phyloP scores from a whole-genome alignment of 1,140 invertebrate genomes.

The Tetragnatha versicolor region DNA sequence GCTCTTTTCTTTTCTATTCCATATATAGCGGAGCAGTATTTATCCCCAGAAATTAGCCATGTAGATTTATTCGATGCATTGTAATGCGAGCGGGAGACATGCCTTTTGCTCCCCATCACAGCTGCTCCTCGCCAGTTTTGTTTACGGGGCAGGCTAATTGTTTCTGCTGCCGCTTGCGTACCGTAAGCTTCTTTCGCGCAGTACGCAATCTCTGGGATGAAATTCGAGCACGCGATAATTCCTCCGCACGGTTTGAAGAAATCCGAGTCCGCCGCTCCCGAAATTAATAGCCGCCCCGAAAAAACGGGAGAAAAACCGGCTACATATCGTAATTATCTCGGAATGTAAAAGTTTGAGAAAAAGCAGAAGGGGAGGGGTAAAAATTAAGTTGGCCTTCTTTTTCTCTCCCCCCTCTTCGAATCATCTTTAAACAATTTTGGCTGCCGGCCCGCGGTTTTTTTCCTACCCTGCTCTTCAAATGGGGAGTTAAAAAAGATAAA shows the following conservation, averaged over 20 bases:
- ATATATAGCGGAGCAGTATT: no score
- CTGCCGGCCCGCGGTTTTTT: constrained; percentile 7
- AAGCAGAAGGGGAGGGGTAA: constrained; percentile 12
- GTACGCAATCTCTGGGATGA: constrained; percentile 20
- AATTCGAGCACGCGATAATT: constrained; percentile 36
- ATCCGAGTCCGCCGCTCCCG: background rate
- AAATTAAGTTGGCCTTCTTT: constrained; percentile 21
- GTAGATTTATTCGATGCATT: no score
- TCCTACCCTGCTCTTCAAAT: background rate
- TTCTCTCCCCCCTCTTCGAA: background rate
- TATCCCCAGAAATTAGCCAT: no score
- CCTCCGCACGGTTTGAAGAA: background rate
- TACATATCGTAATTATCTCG: constrained; percentile 45
- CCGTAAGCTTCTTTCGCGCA: no score
- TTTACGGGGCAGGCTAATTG: no score
- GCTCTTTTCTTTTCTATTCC: no score
- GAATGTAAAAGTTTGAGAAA: constrained; percentile 30
- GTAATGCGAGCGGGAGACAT: no score
- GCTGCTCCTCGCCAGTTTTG: no score
- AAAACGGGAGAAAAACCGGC: background rate
- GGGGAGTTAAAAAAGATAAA: constrained; percentile 35
- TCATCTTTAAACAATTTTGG: constrained; percentile 32
- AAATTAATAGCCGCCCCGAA: background rate
- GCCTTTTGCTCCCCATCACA: no score
- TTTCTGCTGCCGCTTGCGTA: no score